Evolutionary conservation across 2,888 invertebrate genomes (phyloP).

Genomic region (Drepana falcataria): DNA sequence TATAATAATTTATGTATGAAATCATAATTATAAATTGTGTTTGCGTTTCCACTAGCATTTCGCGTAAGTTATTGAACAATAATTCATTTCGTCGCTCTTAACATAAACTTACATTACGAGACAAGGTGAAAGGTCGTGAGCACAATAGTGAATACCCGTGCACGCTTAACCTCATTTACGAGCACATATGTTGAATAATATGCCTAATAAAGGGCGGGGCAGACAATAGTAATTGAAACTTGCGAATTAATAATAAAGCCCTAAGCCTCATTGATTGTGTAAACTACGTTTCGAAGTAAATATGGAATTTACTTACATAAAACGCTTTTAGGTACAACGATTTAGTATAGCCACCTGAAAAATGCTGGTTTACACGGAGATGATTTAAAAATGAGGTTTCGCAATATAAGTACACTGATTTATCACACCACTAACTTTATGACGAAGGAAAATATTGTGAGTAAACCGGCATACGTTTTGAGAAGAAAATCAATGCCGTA

Average conservation of each 20-base stretch:
- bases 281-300: not conserved
- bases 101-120: conserved; percentile 7
- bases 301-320: not conserved
- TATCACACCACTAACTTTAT: no score
- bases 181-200: conserved; percentile 10
- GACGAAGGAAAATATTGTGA: no score
- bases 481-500: no score
- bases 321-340: no score
- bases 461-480: no score
- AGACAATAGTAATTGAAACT: not conserved
- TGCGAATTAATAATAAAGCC: not conserved
- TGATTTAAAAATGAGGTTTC: no score
- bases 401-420: no score
- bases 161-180: conserved; percentile 16
- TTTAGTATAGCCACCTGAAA: no score
- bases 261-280: not conserved
- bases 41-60: no score
- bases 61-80: conserved; percentile 30
- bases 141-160: conserved; percentile 13
- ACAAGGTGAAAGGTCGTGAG: conserved; percentile 23
- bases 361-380: no score
- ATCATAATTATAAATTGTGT: no score
- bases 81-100: conserved; percentile 23
- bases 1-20: no score
- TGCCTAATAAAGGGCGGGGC: conserved; percentile 4